Evolutionary conservation across 2,888 invertebrate species (phyloP), one percentile per base, ranked within the genome.

Genomic region (Zygothrica quintamaculata): DNA sequence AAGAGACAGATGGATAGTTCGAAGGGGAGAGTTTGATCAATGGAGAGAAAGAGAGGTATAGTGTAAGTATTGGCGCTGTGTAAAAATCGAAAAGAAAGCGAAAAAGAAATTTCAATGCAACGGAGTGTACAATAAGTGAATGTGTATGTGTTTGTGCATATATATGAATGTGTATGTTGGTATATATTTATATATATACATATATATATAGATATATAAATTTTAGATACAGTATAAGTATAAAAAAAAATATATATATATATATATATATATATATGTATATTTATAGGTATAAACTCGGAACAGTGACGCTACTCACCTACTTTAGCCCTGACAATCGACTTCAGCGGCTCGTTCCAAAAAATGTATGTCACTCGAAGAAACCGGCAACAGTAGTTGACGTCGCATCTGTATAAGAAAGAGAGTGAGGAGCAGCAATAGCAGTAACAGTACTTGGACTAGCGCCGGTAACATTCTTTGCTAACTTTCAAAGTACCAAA

Each of bases 21-120:
- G 43, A 50, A 37, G 58, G 22, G 3, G 43, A 43, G 33, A 50
- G 44, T 18, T n/a, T n/a, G n/a, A n/a, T n/a, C n/a, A n/a, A n/a
- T 36, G 34, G 55, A 58, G 50, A 34, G 51, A 34, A 36, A 58
- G 65, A 69, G 50, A 34, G 51, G 31, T 33, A 58, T 62, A 69
- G 61, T 52, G 65, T 44, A 68, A 65, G 58, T 62, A 50, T 46
- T 58, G 48, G 4, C 22, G 47, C 39, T 55, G 47, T 57, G 67
- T 65, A 70, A 74, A 75, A 64, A 70, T 79, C 76, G 80, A 80
- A 80, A 85, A 85, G 80, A 80, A 80, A 80, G 85, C 80, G 80
- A 80, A 80, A 80, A 80, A 80, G 84, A 80, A 80, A 80, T 80
- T 80, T 85, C 73, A 80, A 82, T 76, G 85, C 79, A 82, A 31